phyloP scores from a whole-genome alignment of 1,140 invertebrate genomes.

The Orchesella cincta region DNA sequence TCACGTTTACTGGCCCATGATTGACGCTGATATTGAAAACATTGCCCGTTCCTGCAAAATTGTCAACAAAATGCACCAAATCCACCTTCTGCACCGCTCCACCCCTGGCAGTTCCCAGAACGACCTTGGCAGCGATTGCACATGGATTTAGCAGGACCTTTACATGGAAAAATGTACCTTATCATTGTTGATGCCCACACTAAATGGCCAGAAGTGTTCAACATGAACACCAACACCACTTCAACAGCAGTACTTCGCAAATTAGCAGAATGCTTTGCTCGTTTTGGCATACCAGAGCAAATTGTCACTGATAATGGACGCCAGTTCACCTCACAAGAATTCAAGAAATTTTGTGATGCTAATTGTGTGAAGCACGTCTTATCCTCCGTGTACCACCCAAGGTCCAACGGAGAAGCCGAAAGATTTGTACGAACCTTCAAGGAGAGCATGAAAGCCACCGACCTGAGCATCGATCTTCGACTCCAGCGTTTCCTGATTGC shows the following conservation, averaged over 20 bases:
- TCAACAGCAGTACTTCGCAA: conserved; percentile 35
- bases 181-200: conserved; percentile 58
- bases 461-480: conserved; percentile 32
- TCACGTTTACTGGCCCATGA: conserved; percentile 50
- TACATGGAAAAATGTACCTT: conserved; percentile 54
- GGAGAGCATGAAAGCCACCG: conserved; percentile 49
- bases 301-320: conserved; percentile 55
- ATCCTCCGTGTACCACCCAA: conserved; percentile 40
- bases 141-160: conserved; percentile 57
- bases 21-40: conserved; percentile 53
- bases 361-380: conserved; percentile 55
- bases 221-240: conserved; percentile 32
- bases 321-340: conserved; percentile 55
- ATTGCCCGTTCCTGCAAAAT: conserved; percentile 47
- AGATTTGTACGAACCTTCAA: conserved; percentile 48
- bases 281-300: conserved; percentile 53
- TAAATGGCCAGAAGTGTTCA: conserved; percentile 57
- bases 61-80: conserved; percentile 45
- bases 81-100: conserved; percentile 48
- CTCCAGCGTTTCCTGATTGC: conserved; percentile 51
- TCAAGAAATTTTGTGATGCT: conserved; percentile 54
- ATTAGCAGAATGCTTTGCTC: conserved; percentile 53
- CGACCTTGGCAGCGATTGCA: conserved; percentile 58
- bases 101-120: conserved; percentile 54
- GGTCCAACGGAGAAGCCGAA: conserved; percentile 45